Conservation (phyloP, 1,140 invertebrate species). For the Drosophila guanche region DNA sequence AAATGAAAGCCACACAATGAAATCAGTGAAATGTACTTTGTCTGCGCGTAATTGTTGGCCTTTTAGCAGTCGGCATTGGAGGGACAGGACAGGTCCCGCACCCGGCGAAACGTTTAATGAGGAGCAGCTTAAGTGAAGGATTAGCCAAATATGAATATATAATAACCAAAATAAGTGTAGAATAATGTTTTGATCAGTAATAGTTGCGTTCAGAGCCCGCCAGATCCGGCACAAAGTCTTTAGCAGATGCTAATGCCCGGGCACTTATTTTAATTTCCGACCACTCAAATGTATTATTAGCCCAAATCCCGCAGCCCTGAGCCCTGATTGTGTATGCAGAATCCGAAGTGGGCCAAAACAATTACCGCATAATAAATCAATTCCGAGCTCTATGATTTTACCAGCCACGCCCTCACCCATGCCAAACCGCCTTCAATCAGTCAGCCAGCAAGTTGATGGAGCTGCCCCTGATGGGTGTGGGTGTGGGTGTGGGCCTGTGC, state of each 20-base stretch:
- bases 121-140: constrained; percentile 15
- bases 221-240: constrained; percentile 25
- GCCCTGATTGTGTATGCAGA: constrained; percentile 60
- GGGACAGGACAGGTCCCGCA: constrained; percentile 36
- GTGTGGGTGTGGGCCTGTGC: constrained; percentile 9
- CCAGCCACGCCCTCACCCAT: constrained; percentile 6
- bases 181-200: too few species aligned
- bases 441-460: constrained; percentile 36
- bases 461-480: constrained; percentile 16
- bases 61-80: constrained; percentile 49
- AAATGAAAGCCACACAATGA: constrained; percentile 61
- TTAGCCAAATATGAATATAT: too few species aligned
- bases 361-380: constrained; percentile 79
- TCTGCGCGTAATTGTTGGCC: constrained; percentile 68
- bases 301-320: constrained; percentile 28
- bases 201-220: too few species aligned
- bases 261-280: constrained; percentile 62
- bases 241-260: constrained; percentile 22
- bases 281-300: constrained; percentile 63
- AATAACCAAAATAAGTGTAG: too few species aligned
- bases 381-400: constrained; percentile 67
- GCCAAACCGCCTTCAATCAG: constrained; percentile 48
- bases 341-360: constrained; percentile 73
- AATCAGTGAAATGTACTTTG: constrained; percentile 67
- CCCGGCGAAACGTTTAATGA: constrained; percentile 35